Evolutionary conservation across 2,888 invertebrate genomes (phyloP).

Genomic region (Microctonus hyperodae): DNA sequence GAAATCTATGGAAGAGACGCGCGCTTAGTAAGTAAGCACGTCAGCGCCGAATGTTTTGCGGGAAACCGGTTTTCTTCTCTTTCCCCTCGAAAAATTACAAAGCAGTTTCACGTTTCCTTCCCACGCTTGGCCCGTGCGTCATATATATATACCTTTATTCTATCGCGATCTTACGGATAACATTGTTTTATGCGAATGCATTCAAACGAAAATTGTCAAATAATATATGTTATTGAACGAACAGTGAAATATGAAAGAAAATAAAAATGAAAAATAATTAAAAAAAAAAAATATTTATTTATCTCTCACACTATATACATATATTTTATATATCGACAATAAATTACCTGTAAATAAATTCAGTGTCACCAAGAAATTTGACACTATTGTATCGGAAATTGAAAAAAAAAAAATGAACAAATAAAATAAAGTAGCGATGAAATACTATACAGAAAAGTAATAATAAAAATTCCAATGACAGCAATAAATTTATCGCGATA

Average conservation of each 20-base stretch:
- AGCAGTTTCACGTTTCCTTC: constrained; percentile 47
- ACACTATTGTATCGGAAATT: not conserved
- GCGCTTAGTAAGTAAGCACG: constrained; percentile 17
- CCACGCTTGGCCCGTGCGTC: constrained; percentile 35
- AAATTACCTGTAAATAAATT: not conserved
- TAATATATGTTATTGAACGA: not conserved
- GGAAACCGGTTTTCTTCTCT: constrained; percentile 56
- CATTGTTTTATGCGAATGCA: constrained; percentile 31
- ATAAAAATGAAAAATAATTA: not conserved
- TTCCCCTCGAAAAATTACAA: constrained; percentile 50
- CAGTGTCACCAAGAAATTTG: not conserved
- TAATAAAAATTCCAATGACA: constrained; percentile 7
- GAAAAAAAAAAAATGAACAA: not conserved
- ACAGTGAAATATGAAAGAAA: not conserved
- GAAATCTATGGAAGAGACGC: not conserved
- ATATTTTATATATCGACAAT: not conserved
- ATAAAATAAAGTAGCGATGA: not conserved
- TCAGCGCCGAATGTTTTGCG: constrained; percentile 50
- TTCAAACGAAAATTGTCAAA: constrained; percentile 27
- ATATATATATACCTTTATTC: constrained; percentile 22
- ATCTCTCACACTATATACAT: not conserved
- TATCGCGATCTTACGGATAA: constrained; percentile 22
- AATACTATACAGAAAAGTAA: not conserved
- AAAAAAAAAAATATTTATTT: not conserved
- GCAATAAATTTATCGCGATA: constrained; percentile 2